Conservation (phyloP, 1,140 invertebrate species). For the Trichonephila clavata region DNA sequence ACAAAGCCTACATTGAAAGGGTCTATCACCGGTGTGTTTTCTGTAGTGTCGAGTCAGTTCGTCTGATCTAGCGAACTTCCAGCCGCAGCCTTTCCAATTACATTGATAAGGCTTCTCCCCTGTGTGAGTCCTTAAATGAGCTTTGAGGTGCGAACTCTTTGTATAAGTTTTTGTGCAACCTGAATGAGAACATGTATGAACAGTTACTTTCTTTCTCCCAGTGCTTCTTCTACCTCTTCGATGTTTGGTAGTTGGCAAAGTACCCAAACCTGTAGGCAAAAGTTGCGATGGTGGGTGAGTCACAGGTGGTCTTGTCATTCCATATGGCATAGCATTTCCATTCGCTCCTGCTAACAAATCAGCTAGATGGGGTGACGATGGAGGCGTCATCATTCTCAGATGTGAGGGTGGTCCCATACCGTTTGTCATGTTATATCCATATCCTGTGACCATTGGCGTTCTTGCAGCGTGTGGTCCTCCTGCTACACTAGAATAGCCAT, state of each 20-base stretch:
- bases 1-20: conserved; percentile 81
- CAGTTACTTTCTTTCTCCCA: conserved; percentile 82
- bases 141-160: conserved; percentile 88
- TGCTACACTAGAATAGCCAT: not conserved
- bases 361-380: conserved; percentile 83
- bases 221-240: conserved; percentile 81
- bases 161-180: conserved; percentile 88
- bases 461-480: not conserved
- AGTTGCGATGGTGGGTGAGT: conserved; percentile 54
- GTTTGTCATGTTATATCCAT: conserved; percentile 51
- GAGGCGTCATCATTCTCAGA: conserved; percentile 83
- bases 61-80: conserved; percentile 85
- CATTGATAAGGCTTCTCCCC: conserved; percentile 85
- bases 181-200: conserved; percentile 85
- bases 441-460: not conserved
- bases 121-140: conserved; percentile 86
- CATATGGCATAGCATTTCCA: conserved; percentile 37
- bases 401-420: conserved; percentile 75
- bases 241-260: conserved; percentile 70
- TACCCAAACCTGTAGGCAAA: conserved; percentile 25
- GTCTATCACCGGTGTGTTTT: conserved; percentile 82
- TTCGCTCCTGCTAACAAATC: conserved; percentile 79
- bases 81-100: conserved; percentile 84
- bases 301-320: conserved; percentile 42
- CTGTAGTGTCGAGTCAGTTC: conserved; percentile 83